These are phyloP conservation scores for Liparis tanakae DNA, from an alignment of 2,797 vertebrate species.

Conservation along the genomic window DNA sequence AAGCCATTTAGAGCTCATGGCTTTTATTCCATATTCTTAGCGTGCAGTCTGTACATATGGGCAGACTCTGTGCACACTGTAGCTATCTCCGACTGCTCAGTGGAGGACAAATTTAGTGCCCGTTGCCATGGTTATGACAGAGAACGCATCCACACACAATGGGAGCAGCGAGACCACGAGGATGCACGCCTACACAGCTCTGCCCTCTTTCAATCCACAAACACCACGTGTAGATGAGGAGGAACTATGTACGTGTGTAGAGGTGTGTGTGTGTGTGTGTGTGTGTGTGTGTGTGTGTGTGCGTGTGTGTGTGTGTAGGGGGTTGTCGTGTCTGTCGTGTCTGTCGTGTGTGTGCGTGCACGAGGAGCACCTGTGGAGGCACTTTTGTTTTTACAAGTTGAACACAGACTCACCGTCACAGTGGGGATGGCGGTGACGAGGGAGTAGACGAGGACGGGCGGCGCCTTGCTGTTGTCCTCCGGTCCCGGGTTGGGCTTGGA, in stretches of 20 bases:
- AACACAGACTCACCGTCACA: constrained; percentile 85
- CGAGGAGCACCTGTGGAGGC: constrained; percentile 59
- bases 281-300: constrained; percentile 10
- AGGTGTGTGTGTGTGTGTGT: constrained; percentile 11
- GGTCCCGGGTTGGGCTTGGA: constrained; percentile 92
- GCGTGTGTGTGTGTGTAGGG: constrained; percentile 4
- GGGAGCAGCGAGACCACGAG: constrained; percentile 71
- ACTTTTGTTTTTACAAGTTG: constrained; percentile 34
- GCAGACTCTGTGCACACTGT: constrained; percentile 49
- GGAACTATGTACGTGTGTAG: constrained; percentile 15
- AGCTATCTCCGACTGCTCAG: constrained; percentile 56
- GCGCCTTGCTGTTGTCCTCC: constrained; percentile 89
- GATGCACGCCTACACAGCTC: constrained; percentile 73
- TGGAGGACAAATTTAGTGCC: constrained; percentile 79
- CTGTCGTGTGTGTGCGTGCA: constrained; percentile 3
- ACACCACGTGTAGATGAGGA: constrained; percentile 66
- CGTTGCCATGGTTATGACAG: constrained; percentile 77
- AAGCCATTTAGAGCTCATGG: constrained; percentile 24
- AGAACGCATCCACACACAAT: constrained; percentile 74
- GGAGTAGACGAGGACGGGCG: constrained; percentile 91
- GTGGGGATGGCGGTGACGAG: constrained; percentile 91
- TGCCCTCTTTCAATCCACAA: constrained; percentile 53
- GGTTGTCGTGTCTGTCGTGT: too few relatives aligned
- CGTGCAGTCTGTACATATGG: constrained; percentile 41
- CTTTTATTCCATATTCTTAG: constrained; percentile 37